Conservation (phyloP, 2,113 vertebrate genomes). For the Benitochromis conjunctus region DNA sequence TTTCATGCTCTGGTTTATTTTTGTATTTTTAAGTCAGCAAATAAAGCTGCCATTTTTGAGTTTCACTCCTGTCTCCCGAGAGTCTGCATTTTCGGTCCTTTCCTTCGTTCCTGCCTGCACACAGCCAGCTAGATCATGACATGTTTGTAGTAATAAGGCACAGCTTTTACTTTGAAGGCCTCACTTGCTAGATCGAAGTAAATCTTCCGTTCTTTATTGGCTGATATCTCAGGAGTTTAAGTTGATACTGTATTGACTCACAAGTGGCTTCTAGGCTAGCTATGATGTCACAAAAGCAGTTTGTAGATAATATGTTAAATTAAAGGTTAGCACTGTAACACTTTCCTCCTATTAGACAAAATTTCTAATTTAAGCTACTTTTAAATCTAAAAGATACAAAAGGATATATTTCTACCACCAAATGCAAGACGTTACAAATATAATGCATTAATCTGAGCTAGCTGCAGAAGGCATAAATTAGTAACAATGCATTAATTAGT, state of each 20-base stretch:
- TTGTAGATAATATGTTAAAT: background rate
- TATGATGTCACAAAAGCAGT: background rate
- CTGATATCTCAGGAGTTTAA: background rate
- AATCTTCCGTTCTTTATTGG: background rate
- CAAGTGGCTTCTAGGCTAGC: background rate
- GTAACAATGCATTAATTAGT: background rate
- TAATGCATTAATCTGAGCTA: background rate
- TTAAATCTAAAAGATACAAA: background rate
- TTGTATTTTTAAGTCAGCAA: too few species aligned
- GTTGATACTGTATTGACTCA: background rate
- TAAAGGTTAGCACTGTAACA: background rate
- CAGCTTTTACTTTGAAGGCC: background rate
- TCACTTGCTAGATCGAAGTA: background rate
- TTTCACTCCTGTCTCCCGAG: too few species aligned
- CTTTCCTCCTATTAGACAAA: background rate
- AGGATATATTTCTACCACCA: background rate
- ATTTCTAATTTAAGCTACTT: background rate
- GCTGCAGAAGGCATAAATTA: background rate
- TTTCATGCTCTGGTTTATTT: too few species aligned
- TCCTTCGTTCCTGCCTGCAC: too few species aligned
- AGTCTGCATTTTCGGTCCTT: too few species aligned
- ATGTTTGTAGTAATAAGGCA: background rate
- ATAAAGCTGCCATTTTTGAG: too few species aligned
- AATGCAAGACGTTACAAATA: background rate
- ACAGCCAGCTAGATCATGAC: too few species aligned